These are phyloP conservation scores for Thalassoma bifasciatum DNA, from an alignment of 2,113 vertebrate genomes.

Conservation along the genomic window DNA sequence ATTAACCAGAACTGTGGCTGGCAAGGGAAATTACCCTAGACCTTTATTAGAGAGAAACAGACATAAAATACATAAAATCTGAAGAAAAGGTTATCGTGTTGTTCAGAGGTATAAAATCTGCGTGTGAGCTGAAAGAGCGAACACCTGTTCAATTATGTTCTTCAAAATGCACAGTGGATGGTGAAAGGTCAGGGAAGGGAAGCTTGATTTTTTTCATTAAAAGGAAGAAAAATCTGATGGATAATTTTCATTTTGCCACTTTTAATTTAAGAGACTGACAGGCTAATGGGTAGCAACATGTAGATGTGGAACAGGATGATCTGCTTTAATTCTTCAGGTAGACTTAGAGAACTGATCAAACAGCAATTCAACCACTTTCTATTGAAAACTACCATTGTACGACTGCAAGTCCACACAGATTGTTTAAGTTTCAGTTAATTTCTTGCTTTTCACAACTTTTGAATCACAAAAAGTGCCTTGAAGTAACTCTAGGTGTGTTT, in stretches of 20 bases:
- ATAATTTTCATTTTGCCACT: neutral
- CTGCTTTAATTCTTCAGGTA: too few relatives aligned
- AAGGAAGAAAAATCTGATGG: neutral
- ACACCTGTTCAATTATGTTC: neutral
- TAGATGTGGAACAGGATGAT: too few relatives aligned
- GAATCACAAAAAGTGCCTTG: too few relatives aligned
- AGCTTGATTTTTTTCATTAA: neutral
- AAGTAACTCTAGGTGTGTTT: too few relatives aligned
- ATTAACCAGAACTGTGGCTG: constrained; percentile 13
- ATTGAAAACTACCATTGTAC: too few relatives aligned
- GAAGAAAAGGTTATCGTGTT: neutral
- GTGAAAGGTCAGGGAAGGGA: neutral
- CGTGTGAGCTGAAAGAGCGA: neutral
- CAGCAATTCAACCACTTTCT: too few relatives aligned
- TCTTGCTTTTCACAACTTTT: too few relatives aligned
- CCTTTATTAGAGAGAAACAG: neutral
- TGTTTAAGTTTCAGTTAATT: too few relatives aligned
- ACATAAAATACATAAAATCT: neutral
- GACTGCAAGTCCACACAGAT: too few relatives aligned
- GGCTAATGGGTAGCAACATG: too few relatives aligned
- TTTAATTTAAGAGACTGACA: too few relatives aligned
- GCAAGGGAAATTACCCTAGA: neutral
- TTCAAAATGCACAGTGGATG: neutral
- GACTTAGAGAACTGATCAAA: too few relatives aligned
- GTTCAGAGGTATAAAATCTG: neutral